A percentile compares a stretch with the other conserved stretches of the same genome.
phyloP scores from a whole-genome alignment of 2,113 vertebrate species.

The Xyliphius kryptos region DNA sequence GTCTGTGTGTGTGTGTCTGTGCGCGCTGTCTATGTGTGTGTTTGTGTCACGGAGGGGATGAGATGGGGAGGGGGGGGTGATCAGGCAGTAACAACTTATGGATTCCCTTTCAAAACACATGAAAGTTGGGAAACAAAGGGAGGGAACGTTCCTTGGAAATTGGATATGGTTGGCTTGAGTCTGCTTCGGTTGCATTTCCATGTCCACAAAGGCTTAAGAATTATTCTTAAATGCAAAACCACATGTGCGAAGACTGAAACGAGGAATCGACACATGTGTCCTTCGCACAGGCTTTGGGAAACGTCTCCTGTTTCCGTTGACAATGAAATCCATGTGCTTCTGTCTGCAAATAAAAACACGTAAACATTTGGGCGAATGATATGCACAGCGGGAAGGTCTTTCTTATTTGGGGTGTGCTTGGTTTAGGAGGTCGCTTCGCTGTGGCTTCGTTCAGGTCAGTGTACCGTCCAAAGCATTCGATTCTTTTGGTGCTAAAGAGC shows the following conservation, averaged over 20 bases:
- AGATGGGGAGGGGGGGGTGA: background rate
- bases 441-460: too few species aligned
- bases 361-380: conserved; percentile 2
- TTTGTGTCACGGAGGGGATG: too few species aligned
- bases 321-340: conserved; percentile 24
- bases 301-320: conserved; percentile 29
- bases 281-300: conserved; percentile 26
- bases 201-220: conserved; percentile 44
- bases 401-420: too few species aligned
- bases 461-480: background rate
- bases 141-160: conserved; percentile 43
- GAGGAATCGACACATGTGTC: conserved; percentile 33
- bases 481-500: background rate
- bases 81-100: conserved; percentile 29
- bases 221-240: conserved; percentile 47
- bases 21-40: too few species aligned
- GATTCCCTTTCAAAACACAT: conserved; percentile 39
- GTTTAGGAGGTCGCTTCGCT: background rate
- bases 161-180: conserved; percentile 29
- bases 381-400: too few species aligned
- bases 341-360: conserved; percentile 15
- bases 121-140: conserved; percentile 40
- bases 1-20: too few species aligned
- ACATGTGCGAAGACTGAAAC: conserved; percentile 41
- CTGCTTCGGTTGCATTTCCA: conserved; percentile 41